Evolutionary conservation across 2,797 vertebrate genomes (phyloP).

Genomic region (Danionella dracula): DNA sequence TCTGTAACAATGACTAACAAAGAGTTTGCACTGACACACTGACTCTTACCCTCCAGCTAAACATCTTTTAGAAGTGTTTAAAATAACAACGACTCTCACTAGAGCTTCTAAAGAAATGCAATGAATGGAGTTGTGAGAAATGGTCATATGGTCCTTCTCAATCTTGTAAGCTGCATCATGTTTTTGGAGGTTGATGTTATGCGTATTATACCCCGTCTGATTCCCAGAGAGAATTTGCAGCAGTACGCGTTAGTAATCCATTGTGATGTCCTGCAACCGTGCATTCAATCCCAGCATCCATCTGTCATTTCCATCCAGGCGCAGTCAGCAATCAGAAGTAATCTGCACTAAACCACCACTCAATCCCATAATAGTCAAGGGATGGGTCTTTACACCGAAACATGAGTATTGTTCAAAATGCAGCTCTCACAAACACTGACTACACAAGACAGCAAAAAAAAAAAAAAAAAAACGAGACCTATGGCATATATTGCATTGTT

Average conservation of each 20-base stretch:
- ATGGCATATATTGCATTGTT: too few relatives aligned
- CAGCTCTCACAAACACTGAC: neutral
- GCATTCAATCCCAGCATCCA: constrained; percentile 54
- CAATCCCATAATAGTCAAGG: constrained; percentile 65
- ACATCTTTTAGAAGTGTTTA: too few relatives aligned
- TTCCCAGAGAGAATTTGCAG: neutral
- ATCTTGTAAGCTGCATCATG: neutral
- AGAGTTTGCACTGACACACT: constrained; percentile 28
- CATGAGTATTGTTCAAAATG: constrained; percentile 1
- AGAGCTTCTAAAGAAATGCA: too few relatives aligned
- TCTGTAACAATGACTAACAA: constrained; percentile 36
- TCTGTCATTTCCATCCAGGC: constrained; percentile 62
- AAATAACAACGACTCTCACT: too few relatives aligned
- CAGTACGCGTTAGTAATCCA: constrained; percentile 33
- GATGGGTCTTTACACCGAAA: constrained; percentile 53
- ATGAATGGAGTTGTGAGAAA: constrained; percentile 10
- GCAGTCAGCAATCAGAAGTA: constrained; percentile 60
- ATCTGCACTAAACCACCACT: constrained; percentile 63
- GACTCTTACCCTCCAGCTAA: constrained; percentile 27
- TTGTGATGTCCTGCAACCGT: constrained; percentile 37
- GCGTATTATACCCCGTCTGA: neutral
- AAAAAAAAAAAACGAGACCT: too few relatives aligned
- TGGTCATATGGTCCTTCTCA: neutral
- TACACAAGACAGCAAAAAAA: too few relatives aligned
- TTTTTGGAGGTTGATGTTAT: neutral